Evolutionary conservation across 35 echinoderm and acorn worm genomes (phyloP).

Genomic region (Eucidaris tribuloides): DNA sequence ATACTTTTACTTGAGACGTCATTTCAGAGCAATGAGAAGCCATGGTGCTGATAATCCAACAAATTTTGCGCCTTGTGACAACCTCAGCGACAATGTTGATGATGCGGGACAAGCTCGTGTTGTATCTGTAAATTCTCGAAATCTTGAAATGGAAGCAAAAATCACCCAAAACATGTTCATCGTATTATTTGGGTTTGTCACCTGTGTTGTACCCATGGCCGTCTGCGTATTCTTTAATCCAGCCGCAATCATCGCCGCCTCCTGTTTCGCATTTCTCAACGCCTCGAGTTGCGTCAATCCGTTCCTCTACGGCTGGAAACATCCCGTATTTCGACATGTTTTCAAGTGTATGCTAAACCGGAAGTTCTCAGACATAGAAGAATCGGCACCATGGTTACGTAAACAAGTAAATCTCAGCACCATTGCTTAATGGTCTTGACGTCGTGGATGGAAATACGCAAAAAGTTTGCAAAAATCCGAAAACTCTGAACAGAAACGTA

Average conservation of each 20-base stretch:
- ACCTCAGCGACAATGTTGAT: not conserved
- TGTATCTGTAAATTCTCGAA: not conserved
- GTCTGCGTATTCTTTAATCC: not conserved
- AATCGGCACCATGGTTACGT: not conserved
- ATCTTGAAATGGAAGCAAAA: not conserved
- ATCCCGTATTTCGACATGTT: slow-evolving; percentile 3
- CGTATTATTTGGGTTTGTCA: not conserved
- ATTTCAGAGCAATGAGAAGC: not conserved
- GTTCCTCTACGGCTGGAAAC: not conserved
- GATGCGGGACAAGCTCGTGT: too few species aligned
- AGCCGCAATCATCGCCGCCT: not conserved
- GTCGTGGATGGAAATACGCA: too few species aligned
- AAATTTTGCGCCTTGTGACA: not conserved
- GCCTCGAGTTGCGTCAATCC: not conserved
- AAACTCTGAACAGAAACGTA: too few species aligned
- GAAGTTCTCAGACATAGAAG: not conserved
- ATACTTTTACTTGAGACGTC: not conserved
- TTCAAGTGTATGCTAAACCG: not conserved
- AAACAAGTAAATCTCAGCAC: too few species aligned
- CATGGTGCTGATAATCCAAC: not conserved
- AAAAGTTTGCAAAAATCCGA: too few species aligned
- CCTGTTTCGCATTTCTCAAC: not conserved
- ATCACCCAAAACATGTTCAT: slow-evolving; percentile 8
- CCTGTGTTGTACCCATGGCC: not conserved
- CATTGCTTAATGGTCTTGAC: too few species aligned